phyloP scores from a whole-genome alignment of 2,113 vertebrate species.

The Gracilinanus agilis region DNA sequence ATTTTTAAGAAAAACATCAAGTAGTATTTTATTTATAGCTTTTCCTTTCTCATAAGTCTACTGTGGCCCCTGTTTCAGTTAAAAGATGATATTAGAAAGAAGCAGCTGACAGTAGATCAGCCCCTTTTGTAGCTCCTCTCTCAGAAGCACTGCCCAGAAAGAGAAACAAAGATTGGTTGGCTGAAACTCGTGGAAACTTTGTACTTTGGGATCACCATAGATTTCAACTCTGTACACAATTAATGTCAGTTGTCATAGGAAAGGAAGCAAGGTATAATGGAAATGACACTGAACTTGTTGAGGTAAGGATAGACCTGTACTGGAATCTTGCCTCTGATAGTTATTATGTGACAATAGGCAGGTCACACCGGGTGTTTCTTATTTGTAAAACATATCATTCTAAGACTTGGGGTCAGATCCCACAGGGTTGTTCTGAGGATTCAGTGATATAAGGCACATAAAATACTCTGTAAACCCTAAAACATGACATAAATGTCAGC shows the following conservation, averaged over 20 bases:
- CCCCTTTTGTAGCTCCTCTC: not conserved
- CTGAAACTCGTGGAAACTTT: not conserved
- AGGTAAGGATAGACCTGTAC: not conserved
- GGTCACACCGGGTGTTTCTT: not conserved
- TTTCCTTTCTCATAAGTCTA: not conserved
- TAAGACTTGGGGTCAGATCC: not conserved
- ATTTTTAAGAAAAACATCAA: not conserved
- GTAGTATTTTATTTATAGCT: not conserved
- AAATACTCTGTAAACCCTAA: not conserved
- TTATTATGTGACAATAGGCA: not conserved
- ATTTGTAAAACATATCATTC: not conserved
- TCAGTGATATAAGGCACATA: not conserved
- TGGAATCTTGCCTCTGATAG: not conserved
- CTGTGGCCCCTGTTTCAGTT: not conserved
- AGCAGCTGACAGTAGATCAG: not conserved
- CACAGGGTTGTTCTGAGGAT: not conserved
- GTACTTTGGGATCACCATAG: not conserved
- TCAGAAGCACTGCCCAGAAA: not conserved
- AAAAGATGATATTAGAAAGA: not conserved
- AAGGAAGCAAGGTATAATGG: not conserved
- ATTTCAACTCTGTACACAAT: not conserved
- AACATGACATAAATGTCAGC: not conserved
- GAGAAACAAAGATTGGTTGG: not conserved
- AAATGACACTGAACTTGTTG: not conserved
- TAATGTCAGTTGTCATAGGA: not conserved